Evolutionary conservation across 92 coral and sea anemone genomes (phyloP).

Genomic region (Porites lobata): DNA sequence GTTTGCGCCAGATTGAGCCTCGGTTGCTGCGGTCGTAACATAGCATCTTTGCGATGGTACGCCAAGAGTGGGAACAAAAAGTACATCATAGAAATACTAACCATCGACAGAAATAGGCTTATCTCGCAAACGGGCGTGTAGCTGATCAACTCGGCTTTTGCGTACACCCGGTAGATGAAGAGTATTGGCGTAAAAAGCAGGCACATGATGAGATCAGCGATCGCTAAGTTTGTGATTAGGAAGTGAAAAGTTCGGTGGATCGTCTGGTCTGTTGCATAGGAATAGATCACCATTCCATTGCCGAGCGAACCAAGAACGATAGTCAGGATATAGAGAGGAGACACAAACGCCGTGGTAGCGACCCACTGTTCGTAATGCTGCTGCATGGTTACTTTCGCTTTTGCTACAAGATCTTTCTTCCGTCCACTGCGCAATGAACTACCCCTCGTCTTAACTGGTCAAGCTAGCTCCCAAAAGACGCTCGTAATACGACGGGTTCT

Average conservation of each 20-base stretch:
- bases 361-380: conserved; percentile 76
- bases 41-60: conserved; percentile 85
- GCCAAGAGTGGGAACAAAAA: conserved; percentile 89
- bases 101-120: conserved; percentile 81
- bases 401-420: neutral
- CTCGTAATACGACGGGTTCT: neutral
- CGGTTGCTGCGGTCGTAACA: conserved; percentile 80
- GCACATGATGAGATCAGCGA: conserved; percentile 86
- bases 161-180: conserved; percentile 88
- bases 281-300: conserved; percentile 76
- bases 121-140: conserved; percentile 90
- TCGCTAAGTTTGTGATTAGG: conserved; percentile 87
- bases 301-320: conserved; percentile 87
- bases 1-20: conserved; percentile 75
- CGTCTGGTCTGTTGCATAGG: conserved; percentile 75
- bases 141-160: conserved; percentile 77
- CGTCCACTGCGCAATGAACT: neutral
- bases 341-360: conserved; percentile 82
- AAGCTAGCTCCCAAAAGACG: neutral
- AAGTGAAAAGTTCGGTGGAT: conserved; percentile 77
- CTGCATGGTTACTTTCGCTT: neutral
- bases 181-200: conserved; percentile 88
- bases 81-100: conserved; percentile 87
- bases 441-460: neutral
- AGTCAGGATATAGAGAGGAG: conserved; percentile 77